A percentile compares a stretch with the other conserved stretches of the same genome.
Conservation (phyloP, 2,888 invertebrate genomes). For the Calliscelio sp. region DNA sequence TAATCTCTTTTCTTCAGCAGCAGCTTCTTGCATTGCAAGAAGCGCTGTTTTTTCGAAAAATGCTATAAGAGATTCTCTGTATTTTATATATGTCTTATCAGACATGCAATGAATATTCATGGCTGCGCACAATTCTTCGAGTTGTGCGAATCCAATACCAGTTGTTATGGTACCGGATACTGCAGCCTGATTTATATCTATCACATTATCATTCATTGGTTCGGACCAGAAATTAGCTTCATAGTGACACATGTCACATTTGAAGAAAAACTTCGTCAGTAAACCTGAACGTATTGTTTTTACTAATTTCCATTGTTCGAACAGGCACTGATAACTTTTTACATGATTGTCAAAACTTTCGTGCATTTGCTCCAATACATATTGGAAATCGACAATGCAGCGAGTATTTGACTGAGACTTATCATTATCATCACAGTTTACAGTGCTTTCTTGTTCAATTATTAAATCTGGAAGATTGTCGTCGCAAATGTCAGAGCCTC, state of each 20-base stretch:
- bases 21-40: constrained; percentile 39
- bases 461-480: constrained; percentile 10
- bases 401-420: background rate
- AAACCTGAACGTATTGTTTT: constrained; percentile 4
- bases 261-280: too few species aligned
- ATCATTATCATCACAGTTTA: background rate
- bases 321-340: constrained; percentile 2
- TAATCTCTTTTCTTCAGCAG: constrained; percentile 49
- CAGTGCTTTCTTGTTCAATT: constrained; percentile 12
- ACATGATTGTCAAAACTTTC: constrained; percentile 19
- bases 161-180: too few species aligned
- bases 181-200: too few species aligned
- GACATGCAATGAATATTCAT: constrained; percentile 17
- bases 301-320: constrained; percentile 24
- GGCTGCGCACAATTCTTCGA: too few species aligned
- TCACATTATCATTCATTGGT: too few species aligned
- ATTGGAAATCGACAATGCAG: constrained; percentile 10
- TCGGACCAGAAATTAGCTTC: constrained; percentile 20
- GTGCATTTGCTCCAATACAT: constrained; percentile 14
- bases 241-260: constrained; percentile 24
- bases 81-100: background rate
- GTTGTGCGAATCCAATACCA: too few species aligned
- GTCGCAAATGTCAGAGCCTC: background rate
- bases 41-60: background rate
- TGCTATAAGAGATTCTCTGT: constrained; percentile 1